Conservation (phyloP, 2,113 vertebrate genomes). For the Macroglossus sobrinus region DNA sequence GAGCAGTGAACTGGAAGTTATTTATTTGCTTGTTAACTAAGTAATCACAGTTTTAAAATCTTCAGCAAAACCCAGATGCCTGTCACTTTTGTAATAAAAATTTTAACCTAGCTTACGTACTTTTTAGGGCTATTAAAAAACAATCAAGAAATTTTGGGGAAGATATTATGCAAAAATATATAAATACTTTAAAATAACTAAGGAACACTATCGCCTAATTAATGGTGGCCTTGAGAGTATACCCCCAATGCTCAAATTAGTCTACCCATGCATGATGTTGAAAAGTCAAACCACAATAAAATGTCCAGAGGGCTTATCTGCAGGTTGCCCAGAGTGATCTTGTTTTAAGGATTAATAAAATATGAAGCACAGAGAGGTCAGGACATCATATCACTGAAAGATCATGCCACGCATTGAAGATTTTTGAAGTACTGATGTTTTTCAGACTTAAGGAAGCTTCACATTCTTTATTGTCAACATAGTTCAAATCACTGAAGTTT, state of each 20-base stretch:
- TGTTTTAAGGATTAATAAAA: slow-evolving; percentile 28
- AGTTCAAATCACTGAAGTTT: slow-evolving; percentile 17
- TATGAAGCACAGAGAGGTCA: not conserved
- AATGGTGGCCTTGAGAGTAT: not conserved
- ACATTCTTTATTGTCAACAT: not conserved
- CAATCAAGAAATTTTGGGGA: not conserved
- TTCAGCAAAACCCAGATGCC: not conserved
- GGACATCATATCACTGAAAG: not conserved
- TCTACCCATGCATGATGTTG: not conserved
- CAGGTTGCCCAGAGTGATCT: not conserved
- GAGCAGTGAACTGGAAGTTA: not conserved
- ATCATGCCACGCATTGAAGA: not conserved
- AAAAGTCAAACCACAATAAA: not conserved
- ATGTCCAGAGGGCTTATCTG: not conserved
- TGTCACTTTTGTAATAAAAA: not conserved
- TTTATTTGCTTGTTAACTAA: not conserved
- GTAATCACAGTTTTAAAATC: not conserved
- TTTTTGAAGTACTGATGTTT: slow-evolving; percentile 8
- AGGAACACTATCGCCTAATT: not conserved
- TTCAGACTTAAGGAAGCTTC: slow-evolving; percentile 44
- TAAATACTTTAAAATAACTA: slow-evolving; percentile 12
- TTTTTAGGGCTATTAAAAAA: not conserved
- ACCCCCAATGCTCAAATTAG: not conserved
- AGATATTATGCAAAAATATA: not conserved
- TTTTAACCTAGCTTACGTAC: not conserved